phyloP scores from a whole-genome alignment of 2,797 vertebrate species.

The Pantherophis alleghaniensis region DNA sequence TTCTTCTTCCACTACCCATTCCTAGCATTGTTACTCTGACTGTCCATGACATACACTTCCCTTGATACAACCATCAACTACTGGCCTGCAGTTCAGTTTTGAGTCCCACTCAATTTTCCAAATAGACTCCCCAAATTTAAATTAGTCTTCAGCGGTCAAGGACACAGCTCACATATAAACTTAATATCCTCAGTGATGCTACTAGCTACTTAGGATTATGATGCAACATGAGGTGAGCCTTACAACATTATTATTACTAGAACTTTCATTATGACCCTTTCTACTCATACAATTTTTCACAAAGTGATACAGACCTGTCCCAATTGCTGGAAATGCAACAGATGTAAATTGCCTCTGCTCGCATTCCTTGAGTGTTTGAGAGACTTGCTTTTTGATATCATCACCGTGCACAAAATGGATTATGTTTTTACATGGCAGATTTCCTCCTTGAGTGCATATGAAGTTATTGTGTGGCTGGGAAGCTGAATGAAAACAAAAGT shows the following conservation, averaged over 20 bases:
- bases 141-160: not conserved
- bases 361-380: constrained; percentile 73
- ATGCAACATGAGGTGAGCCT: not conserved
- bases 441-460: constrained; percentile 79
- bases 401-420: constrained; percentile 74
- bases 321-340: constrained; percentile 85
- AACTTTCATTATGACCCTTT: not conserved
- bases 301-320: constrained; percentile 80
- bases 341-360: constrained; percentile 69
- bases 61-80: not conserved
- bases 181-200: not conserved
- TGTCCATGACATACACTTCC: not conserved
- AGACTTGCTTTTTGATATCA: constrained; percentile 69
- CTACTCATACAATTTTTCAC: not conserved
- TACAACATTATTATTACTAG: no score
- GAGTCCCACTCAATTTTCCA: not conserved
- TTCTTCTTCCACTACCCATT: not conserved
- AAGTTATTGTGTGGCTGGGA: constrained; percentile 33
- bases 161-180: not conserved
- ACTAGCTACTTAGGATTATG: not conserved
- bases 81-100: not conserved
- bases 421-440: constrained; percentile 76
- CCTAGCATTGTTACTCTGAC: not conserved
- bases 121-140: not conserved
- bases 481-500: constrained; percentile 39